These are phyloP conservation scores for Neodiprion virginianus DNA, from an alignment of 1,140 invertebrate species.

Conservation along the genomic window DNA sequence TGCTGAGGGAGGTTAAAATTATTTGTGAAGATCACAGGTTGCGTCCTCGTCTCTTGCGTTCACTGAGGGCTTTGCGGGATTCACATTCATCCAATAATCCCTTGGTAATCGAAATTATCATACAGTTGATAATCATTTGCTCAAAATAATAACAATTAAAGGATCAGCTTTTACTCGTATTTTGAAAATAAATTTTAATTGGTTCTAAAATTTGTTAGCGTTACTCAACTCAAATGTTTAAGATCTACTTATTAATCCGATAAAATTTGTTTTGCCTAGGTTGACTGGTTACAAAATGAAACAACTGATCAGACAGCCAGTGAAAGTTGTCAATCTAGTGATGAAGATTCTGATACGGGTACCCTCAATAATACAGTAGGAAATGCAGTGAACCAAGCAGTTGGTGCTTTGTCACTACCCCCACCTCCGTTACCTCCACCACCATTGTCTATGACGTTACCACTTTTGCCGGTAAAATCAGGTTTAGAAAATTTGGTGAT, in stretches of 20 bases:
- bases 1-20: constrained; percentile 70
- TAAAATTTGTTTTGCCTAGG: neutral
- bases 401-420: neutral
- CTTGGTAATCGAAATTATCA: constrained; percentile 32
- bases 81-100: constrained; percentile 38
- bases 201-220: constrained; percentile 6
- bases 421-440: neutral
- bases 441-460: neutral
- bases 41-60: constrained; percentile 67
- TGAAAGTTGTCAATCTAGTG: constrained; percentile 51
- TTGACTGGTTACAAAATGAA: constrained; percentile 39
- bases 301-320: constrained; percentile 46
- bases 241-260: too few relatives aligned
- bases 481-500: neutral
- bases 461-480: neutral
- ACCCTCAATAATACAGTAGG: constrained; percentile 31
- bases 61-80: constrained; percentile 61
- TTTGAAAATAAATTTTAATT: constrained; percentile 6
- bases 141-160: neutral
- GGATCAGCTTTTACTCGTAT: constrained; percentile 14
- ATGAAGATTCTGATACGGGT: constrained; percentile 51
- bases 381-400: constrained; percentile 28
- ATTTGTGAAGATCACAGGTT: constrained; percentile 70
- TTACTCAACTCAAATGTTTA: neutral
- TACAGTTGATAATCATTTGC: neutral